Evolutionary conservation across 2,888 invertebrate species (phyloP).

Genomic region (Archaeoteleia sp.): DNA sequence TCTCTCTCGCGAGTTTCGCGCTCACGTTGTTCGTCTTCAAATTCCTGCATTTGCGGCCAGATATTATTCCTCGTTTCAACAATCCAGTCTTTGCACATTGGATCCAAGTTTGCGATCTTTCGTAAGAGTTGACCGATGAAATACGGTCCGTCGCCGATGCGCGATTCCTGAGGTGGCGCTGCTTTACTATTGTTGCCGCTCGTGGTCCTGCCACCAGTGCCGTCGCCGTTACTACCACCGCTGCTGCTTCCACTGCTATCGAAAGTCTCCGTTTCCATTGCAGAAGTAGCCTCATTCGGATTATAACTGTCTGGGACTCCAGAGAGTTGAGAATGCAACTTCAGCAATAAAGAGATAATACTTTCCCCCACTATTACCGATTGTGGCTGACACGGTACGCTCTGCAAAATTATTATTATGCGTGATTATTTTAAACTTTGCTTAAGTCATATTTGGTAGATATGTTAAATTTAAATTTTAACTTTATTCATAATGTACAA

Average conservation of each 20-base stretch:
- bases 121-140: conserved; percentile 89
- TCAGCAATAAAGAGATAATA: conserved; percentile 90
- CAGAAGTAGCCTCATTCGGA: conserved; percentile 62
- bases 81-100: conserved; percentile 82
- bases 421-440: conserved; percentile 3
- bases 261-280: conserved; percentile 69
- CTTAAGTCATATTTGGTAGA: too few relatives aligned
- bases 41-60: conserved; percentile 89
- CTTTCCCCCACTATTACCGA: conserved; percentile 86
- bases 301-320: conserved; percentile 88
- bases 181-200: conserved; percentile 28
- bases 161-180: conserved; percentile 63
- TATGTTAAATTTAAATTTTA: too few relatives aligned
- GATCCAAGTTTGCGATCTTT: conserved; percentile 83
- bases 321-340: conserved; percentile 92
- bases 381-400: conserved; percentile 63
- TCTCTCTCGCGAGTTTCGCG: conserved; percentile 85
- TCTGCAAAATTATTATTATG: conserved; percentile 50
- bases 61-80: conserved; percentile 83
- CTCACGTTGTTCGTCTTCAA: conserved; percentile 84
- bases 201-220: conserved; percentile 21
- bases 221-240: conserved; percentile 44
- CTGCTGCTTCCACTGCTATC: conserved; percentile 62
- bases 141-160: conserved; percentile 90
- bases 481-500: too few relatives aligned